A percentile compares a stretch with the other conserved stretches of the same genome.
These are phyloP conservation scores for Pristionchus pacificus DNA, from an alignment of 1,140 invertebrate genomes.

Conservation along the genomic window DNA sequence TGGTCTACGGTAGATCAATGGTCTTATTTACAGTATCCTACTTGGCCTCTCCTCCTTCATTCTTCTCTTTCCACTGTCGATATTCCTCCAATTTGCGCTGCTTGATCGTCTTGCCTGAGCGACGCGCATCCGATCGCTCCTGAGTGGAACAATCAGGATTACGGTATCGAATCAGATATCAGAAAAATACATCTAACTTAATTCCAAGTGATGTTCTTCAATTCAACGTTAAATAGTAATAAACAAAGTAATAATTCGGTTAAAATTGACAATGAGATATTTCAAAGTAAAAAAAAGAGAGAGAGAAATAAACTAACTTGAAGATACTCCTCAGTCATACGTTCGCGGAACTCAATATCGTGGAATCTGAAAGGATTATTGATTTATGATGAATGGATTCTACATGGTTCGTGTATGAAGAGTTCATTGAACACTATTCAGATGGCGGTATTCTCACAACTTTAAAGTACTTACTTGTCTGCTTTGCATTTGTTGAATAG, in stretches of 20 bases:
- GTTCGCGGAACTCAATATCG: constrained; percentile 46
- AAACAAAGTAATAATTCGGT: no score
- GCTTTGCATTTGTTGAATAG: constrained; percentile 46
- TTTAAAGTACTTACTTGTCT: constrained; percentile 34
- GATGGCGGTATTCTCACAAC: background rate
- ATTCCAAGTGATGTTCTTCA: no score
- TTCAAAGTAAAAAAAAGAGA: background rate
- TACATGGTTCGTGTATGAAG: constrained; percentile 1
- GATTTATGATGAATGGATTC: no score
- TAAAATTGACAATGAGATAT: background rate
- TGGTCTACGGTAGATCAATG: no score
- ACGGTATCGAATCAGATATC: background rate
- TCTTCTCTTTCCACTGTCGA: constrained; percentile 31
- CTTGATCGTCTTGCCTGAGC: constrained; percentile 22
- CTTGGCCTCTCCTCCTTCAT: no score
- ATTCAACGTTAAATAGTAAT: no score
- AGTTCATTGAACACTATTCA: background rate
- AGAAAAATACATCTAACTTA: no score
- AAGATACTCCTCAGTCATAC: constrained; percentile 48
- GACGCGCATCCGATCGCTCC: constrained; percentile 40
- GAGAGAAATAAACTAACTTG: background rate
- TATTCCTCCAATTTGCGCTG: constrained; percentile 34
- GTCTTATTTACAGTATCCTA: no score
- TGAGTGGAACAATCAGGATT: constrained; percentile 4
- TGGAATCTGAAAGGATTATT: constrained; percentile 46